Evolutionary conservation across 2,888 invertebrate species (phyloP).

Genomic region (Hartigia nigra): DNA sequence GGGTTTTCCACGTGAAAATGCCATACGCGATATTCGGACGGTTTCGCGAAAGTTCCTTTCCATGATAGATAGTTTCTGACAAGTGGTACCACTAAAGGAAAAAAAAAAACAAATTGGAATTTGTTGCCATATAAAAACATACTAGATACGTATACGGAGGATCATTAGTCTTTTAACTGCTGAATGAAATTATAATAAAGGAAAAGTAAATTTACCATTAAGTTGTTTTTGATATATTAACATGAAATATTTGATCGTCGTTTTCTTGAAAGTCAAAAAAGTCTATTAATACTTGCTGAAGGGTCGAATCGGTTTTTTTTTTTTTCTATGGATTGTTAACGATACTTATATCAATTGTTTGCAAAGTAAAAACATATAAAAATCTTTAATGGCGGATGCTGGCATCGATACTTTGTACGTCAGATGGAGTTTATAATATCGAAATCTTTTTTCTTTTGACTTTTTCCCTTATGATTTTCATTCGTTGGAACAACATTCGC

Average conservation of each 20-base stretch:
- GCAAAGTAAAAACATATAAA: background rate
- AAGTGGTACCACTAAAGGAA: background rate
- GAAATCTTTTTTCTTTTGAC: background rate
- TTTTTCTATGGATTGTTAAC: background rate
- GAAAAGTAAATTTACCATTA: background rate
- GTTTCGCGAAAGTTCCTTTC: background rate
- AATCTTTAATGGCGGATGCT: background rate
- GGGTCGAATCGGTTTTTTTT: background rate
- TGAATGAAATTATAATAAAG: background rate
- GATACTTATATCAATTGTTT: background rate
- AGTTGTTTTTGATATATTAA: background rate
- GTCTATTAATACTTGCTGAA: background rate
- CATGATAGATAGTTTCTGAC: background rate
- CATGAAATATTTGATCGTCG: background rate
- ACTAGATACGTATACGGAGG: background rate
- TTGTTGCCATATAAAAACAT: background rate
- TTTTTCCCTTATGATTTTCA: background rate
- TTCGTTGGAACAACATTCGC: background rate
- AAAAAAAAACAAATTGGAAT: background rate
- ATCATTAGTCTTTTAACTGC: background rate
- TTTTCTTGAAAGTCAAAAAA: background rate
- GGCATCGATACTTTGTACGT: background rate
- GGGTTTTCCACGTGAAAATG: constrained; percentile 23
- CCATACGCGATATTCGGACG: background rate
- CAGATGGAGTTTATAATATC: too few relatives aligned